Base-by-base conservation (phyloP, 2,113 vertebrate species). In the Pycnonotus jocosus region DNA sequence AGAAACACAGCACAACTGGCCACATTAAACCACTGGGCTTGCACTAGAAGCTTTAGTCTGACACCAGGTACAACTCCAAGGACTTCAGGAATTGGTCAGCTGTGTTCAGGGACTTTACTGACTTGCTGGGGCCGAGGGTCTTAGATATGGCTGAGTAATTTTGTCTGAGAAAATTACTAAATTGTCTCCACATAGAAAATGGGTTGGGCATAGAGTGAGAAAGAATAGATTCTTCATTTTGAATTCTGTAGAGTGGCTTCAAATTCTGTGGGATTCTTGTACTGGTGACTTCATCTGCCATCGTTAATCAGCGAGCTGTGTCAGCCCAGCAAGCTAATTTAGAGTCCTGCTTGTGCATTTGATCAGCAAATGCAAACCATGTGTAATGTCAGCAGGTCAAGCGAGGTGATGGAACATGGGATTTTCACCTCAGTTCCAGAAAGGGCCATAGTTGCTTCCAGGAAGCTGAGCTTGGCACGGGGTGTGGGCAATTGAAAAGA, bases 341-440 rank as follows among this genome's bases (percentile, higher is more conserved):
- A 68, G 88, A 91, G 94, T 90, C 91, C 90, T 73, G 78, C 96
- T 95, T 93, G 79, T 93, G 93, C 95, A 97, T 95, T 97, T 97
- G 97, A 97, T 97, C 96, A 97, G 94, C 95, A 97, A 95, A 96
- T 96, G 96, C 78, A 94, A 96, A 96, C 95, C 91, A 86, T 96
- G 95, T 96, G 95, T 96, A 95, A 88, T 96, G 95, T 97, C 95
- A 96, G 96, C 96, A 90, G 95, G 96, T 96, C 94, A 93, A 53
- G 87, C 66, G 95, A 97, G 95, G 90, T 92, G 96, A 96, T 76
- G 95, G 97, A 95, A 93, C 70, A 71, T 81, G 95, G 88, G 97
- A 81, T 91, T 95, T 97, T 95, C 91, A 88, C 96, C 89, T 96
- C 96, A 86, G 94, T 98, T 98, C 97, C 98, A 98, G 98, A 97